Evolutionary conservation across 1,140 invertebrate species (phyloP).

Genomic region (Lasaia peninsularis): DNA sequence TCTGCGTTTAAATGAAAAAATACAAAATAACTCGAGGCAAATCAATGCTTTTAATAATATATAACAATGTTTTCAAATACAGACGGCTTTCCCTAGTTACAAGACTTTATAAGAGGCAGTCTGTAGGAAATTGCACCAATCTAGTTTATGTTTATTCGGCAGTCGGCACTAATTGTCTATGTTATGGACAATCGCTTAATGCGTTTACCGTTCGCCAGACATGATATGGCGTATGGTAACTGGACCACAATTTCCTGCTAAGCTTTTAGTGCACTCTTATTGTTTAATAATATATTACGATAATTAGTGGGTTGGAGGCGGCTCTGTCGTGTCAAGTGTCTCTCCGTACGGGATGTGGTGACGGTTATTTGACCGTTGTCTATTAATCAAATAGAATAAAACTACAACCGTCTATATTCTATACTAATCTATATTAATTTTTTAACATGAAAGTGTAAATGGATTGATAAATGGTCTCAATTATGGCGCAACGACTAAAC

Average conservation of each 20-base stretch:
- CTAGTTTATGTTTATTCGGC: not conserved
- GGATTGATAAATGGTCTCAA: too few relatives aligned
- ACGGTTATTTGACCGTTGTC: not conserved
- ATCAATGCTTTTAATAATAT: too few relatives aligned
- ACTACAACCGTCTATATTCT: too few relatives aligned
- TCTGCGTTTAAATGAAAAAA: too few relatives aligned
- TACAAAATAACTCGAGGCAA: too few relatives aligned
- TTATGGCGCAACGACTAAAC: too few relatives aligned
- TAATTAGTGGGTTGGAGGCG: not conserved
- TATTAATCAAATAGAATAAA: too few relatives aligned
- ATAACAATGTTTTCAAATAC: too few relatives aligned
- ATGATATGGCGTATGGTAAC: constrained; percentile 2
- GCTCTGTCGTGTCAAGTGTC: not conserved
- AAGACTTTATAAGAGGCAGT: not conserved
- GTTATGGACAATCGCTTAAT: constrained; percentile 2
- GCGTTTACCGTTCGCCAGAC: not conserved
- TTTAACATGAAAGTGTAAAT: too few relatives aligned
- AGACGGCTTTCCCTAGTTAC: not conserved
- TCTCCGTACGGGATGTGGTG: not conserved
- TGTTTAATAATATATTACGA: constrained; percentile 8
- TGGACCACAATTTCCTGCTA: constrained; percentile 1
- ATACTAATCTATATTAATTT: too few relatives aligned
- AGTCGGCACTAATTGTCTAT: constrained; percentile 3
- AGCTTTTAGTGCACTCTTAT: constrained; percentile 7
- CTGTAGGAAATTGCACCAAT: not conserved